phyloP scores from a whole-genome alignment of 2,113 vertebrate genomes.

The Progne subis region DNA sequence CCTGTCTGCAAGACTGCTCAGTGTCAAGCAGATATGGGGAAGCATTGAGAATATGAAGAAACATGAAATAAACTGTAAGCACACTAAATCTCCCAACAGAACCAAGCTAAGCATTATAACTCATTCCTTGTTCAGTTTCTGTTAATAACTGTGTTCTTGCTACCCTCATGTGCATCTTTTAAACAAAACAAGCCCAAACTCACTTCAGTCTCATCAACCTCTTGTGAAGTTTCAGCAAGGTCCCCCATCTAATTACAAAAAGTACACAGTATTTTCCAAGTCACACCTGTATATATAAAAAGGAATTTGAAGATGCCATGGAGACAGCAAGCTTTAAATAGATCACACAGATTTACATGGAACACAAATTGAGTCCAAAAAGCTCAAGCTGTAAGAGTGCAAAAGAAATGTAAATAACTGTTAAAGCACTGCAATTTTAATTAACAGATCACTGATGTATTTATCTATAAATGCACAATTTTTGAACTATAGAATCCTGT shows the following conservation, averaged over 20 bases:
- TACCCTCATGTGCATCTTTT: background rate
- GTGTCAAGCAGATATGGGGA: background rate
- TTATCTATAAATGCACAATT: background rate
- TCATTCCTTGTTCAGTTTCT: background rate
- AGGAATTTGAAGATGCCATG: background rate
- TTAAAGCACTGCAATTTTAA: background rate
- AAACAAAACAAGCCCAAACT: background rate
- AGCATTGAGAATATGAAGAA: background rate
- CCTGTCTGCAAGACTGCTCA: background rate
- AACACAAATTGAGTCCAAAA: background rate
- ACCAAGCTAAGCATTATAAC: background rate
- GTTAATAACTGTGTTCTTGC: background rate
- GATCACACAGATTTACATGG: background rate
- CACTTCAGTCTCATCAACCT: background rate
- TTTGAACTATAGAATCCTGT: background rate
- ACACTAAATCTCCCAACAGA: background rate
- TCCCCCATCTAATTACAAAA: background rate
- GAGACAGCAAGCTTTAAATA: background rate
- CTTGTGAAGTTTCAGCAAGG: background rate
- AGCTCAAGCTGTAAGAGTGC: background rate
- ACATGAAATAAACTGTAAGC: background rate
- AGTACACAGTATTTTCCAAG: background rate
- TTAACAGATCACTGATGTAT: background rate
- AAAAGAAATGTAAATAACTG: constrained; percentile 4
- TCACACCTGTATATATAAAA: background rate